Conservation (phyloP, 2,797 vertebrate genomes). For the Phrynocephalus vlangalii region DNA sequence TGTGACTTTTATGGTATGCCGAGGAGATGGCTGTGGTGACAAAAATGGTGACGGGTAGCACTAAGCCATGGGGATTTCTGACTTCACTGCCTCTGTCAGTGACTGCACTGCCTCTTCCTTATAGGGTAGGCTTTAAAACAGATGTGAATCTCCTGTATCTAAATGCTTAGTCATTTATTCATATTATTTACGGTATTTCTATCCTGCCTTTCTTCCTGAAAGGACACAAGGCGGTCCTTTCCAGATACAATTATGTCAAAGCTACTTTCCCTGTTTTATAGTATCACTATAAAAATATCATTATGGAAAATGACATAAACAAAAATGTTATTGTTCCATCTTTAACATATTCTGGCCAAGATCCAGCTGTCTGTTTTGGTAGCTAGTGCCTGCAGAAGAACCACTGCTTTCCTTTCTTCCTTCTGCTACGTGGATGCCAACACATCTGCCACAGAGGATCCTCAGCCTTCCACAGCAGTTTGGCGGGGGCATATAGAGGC, state of each 20-base stretch:
- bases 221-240: neutral
- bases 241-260: neutral
- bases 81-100: neutral
- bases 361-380: too few relatives aligned
- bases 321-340: neutral
- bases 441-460: too few relatives aligned
- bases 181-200: too few relatives aligned
- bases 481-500: too few relatives aligned
- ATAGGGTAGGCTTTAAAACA: neutral
- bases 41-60: neutral
- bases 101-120: neutral
- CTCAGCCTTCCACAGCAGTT: too few relatives aligned
- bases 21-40: neutral
- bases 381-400: too few relatives aligned
- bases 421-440: too few relatives aligned
- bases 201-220: too few relatives aligned
- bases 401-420: too few relatives aligned
- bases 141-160: neutral
- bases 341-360: neutral
- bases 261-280: neutral
- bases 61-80: neutral
- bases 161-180: too few relatives aligned
- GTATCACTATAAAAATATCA: neutral
- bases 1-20: conserved; percentile 59
- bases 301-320: neutral